These are phyloP conservation scores for Nymphalis c-album DNA, from an alignment of 2,888 invertebrate genomes.

Conservation along the genomic window DNA sequence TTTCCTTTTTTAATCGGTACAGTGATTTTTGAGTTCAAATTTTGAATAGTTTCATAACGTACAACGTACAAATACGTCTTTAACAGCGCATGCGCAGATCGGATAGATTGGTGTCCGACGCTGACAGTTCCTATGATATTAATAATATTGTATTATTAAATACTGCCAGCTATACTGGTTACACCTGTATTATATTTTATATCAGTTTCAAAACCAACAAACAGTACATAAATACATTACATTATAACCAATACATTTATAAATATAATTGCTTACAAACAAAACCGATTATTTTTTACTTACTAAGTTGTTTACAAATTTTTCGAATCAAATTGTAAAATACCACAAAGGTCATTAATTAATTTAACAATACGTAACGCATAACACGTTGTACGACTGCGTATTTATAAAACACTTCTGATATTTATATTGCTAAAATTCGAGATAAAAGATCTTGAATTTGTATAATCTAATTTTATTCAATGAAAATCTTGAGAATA, in stretches of 20 bases:
- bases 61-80: not conserved
- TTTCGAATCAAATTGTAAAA: too few species aligned
- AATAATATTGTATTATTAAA: not conserved
- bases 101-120: not conserved
- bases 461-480: too few species aligned
- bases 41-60: not conserved
- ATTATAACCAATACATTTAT: not conserved
- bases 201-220: too few species aligned
- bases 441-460: too few species aligned
- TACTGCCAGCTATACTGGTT: not conserved
- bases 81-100: not conserved
- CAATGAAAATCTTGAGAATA: too few species aligned
- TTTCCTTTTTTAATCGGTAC: conserved; percentile 1
- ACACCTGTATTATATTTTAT: too few species aligned
- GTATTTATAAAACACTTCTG: too few species aligned
- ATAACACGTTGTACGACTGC: too few species aligned
- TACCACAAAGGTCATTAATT: too few species aligned
- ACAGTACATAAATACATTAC: not conserved
- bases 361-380: too few species aligned
- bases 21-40: conserved; percentile 3
- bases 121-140: not conserved
- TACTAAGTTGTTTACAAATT: too few species aligned
- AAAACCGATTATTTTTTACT: not conserved
- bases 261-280: not conserved
- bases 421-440: too few species aligned